Evolutionary conservation across 2,113 vertebrate genomes (phyloP).

Genomic region (Sander vitreus): DNA sequence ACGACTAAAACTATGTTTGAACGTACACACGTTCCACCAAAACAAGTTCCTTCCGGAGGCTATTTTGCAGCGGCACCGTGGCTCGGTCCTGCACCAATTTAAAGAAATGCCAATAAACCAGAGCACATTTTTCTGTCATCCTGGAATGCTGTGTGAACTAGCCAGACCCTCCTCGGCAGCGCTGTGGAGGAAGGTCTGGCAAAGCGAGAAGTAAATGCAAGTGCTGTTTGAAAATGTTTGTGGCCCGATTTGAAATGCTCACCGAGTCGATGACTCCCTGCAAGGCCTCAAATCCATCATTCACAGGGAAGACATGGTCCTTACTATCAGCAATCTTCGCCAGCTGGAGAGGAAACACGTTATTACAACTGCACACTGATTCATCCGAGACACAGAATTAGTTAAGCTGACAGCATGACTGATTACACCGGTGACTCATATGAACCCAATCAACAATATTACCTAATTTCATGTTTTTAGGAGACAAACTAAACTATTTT

Average conservation of each 20-base stretch:
- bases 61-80: too few relatives aligned
- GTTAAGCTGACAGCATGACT: background rate
- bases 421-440: background rate
- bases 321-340: constrained; percentile 98
- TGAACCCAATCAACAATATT: constrained; percentile 1
- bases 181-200: too few relatives aligned
- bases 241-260: constrained; percentile 73
- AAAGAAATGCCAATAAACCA: too few relatives aligned
- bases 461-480: background rate
- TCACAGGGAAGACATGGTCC: constrained; percentile 98
- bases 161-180: too few relatives aligned
- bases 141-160: too few relatives aligned
- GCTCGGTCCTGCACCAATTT: too few relatives aligned
- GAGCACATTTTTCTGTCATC: too few relatives aligned
- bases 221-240: constrained; percentile 1
- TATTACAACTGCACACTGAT: constrained; percentile 4
- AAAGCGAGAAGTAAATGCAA: background rate
- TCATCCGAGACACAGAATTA: background rate
- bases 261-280: constrained; percentile 97
- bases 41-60: too few relatives aligned
- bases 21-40: too few relatives aligned
- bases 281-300: constrained; percentile 95
- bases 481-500: background rate
- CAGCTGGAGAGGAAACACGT: constrained; percentile 83
- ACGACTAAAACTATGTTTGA: too few relatives aligned